These are phyloP conservation scores for Malacoctenus gilli DNA, from an alignment of 2,797 vertebrate species.

Conservation along the genomic window DNA sequence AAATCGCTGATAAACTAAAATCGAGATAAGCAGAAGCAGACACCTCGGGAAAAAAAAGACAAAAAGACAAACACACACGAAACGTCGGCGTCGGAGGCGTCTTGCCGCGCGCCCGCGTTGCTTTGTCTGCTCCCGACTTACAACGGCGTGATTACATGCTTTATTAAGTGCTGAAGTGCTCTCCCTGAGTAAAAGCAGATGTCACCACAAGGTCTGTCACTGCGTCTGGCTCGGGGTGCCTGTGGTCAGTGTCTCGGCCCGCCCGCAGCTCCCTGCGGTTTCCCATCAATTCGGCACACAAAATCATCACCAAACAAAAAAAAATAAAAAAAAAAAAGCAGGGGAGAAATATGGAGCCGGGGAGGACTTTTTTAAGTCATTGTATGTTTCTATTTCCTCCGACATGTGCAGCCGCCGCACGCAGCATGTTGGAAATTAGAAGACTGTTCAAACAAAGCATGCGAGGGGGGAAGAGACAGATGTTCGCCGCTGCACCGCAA, in stretches of 20 bases:
- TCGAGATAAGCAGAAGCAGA: conserved; percentile 66
- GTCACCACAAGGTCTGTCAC: conserved; percentile 79
- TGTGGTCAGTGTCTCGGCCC: conserved; percentile 73
- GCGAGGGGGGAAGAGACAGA: conserved; percentile 3
- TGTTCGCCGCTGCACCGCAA: conserved; percentile 3
- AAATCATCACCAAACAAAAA: conserved; percentile 72
- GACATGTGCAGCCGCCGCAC: conserved; percentile 21
- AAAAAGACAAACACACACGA: too few species aligned
- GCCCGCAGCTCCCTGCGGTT: conserved; percentile 59
- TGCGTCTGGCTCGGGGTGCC: conserved; percentile 70
- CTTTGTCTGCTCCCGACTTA: conserved; percentile 72
- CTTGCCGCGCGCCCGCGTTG: conserved; percentile 31
- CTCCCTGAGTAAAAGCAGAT: conserved; percentile 82
- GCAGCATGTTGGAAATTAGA: conserved; percentile 14
- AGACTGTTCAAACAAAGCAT: conserved; percentile 8
- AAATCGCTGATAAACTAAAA: conserved; percentile 58
- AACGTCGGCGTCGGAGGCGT: conserved; percentile 24
- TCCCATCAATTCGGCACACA: conserved; percentile 48
- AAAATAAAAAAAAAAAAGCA: conserved; percentile 37
- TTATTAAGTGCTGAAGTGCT: conserved; percentile 82
- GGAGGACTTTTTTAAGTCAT: conserved; percentile 11
- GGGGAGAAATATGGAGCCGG: conserved; percentile 15
- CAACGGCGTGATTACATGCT: conserved; percentile 79
- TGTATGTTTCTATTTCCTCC: conserved; percentile 24
- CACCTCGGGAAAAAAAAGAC: conserved; percentile 37